Base-by-base conservation (phyloP, 2,888 invertebrate species). In the Campoletis raptor region DNA sequence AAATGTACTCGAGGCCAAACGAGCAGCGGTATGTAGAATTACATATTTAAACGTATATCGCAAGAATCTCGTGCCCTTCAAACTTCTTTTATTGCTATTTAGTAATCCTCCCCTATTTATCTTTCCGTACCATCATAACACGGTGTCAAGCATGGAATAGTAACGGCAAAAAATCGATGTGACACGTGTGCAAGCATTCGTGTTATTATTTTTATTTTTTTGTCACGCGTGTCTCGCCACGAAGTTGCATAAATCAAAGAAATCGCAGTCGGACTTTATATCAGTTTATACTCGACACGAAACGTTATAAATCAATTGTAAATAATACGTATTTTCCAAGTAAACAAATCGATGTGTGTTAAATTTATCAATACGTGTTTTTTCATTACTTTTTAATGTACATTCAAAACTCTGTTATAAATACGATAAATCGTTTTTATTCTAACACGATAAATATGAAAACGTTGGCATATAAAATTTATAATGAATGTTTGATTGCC, bases 1-100 rank as follows among this genome's bases (percentile, higher is more conserved):
- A 24, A 86, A 87, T 79, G 88, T 85, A 36, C 81, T 85, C 67
- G 83, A 80, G 67, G 81, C 88, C 0, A 89, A 86, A 52, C 77
- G 78, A 5, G 78, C 84, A 37, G 74, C 67, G 85, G 89, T 88
- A 79, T 61, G 66, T 81, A 12, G 3, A 66, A 21, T 37, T 67
- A 45, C 4, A 24, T 9, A 8, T 30, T 70, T 70, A 48, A n/a
- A 21, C 54, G 3, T 4, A n/a, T 70, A 9, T 30, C 48, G 42
- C 36, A 45, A 10, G 4, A 48, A 45, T 45, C 45, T 30, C 21
- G 15, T 36, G 61, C 61, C 30, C 24, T 61, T 61, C 10, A 6
- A 30, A 61, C 61, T 30, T 6, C 5, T 30, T 61, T 61, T 61
- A 61, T 61, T 30, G 30, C 30, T 61, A 15, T 61, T 61, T 61